Evolutionary conservation across 2,888 invertebrate species (phyloP).

Genomic region (Coecobrya sp.): DNA sequence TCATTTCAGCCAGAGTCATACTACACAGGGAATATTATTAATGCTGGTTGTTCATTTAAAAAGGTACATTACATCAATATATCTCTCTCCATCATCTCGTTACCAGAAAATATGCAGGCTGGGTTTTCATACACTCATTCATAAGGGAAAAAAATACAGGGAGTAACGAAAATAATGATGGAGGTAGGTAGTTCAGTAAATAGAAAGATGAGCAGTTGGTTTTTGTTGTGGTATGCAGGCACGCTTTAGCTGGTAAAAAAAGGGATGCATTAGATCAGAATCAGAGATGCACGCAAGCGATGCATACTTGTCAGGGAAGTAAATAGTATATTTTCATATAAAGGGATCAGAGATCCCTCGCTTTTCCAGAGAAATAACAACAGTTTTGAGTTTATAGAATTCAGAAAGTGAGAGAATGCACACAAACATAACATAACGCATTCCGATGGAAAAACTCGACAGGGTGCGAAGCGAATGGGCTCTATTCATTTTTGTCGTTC

Average conservation of each 20-base stretch:
- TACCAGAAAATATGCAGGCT: background rate
- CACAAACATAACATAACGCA: conserved; percentile 54
- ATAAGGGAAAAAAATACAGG: conserved; percentile 38
- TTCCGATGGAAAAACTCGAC: conserved; percentile 77
- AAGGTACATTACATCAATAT: background rate
- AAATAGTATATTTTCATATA: background rate
- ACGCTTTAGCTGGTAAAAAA: conserved; percentile 40
- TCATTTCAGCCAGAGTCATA: conserved; percentile 40
- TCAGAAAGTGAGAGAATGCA: conserved; percentile 12
- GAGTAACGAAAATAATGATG: conserved; percentile 27
- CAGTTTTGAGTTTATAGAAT: conserved; percentile 33
- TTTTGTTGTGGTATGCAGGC: conserved; percentile 72
- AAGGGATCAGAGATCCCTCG: conserved; percentile 70
- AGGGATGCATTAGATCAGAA: conserved; percentile 65
- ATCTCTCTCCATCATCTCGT: conserved; percentile 3
- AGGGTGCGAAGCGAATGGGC: conserved; percentile 75
- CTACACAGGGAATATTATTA: background rate
- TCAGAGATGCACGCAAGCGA: conserved; percentile 49
- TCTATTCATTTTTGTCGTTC: conserved; percentile 66
- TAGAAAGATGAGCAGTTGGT: conserved; percentile 77
- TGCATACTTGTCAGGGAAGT: background rate
- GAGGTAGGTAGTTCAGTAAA: conserved; percentile 38
- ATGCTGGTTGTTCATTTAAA: conserved; percentile 55
- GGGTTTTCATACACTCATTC: conserved; percentile 44
- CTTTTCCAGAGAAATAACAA: conserved; percentile 70